These are phyloP conservation scores for Hylia prasina DNA, from an alignment of 2,113 vertebrate genomes.

Conservation along the genomic window DNA sequence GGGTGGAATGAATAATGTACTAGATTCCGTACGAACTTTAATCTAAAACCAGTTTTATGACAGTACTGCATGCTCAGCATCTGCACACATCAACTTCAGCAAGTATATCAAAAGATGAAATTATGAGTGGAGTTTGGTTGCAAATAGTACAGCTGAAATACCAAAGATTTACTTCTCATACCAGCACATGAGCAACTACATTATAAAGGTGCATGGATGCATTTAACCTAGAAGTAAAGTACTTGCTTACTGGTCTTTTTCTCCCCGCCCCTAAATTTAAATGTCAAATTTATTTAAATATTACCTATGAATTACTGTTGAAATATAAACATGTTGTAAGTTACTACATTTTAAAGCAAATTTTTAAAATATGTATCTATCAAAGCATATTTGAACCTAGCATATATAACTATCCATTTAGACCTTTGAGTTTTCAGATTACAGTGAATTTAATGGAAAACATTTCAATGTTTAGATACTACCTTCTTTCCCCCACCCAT, in stretches of 20 bases:
- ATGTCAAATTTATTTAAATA: neutral
- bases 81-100: neutral
- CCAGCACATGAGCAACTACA: neutral
- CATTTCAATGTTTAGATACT: neutral
- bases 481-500: neutral
- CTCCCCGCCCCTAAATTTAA: neutral
- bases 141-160: neutral
- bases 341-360: neutral
- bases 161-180: neutral
- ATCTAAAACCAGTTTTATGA: neutral
- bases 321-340: neutral
- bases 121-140: neutral
- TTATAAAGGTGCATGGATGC: neutral
- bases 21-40: neutral
- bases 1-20: neutral
- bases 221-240: neutral
- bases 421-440: neutral
- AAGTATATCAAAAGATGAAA: neutral
- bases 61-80: neutral
- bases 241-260: neutral
- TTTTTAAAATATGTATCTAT: neutral
- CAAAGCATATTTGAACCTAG: neutral
- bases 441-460: neutral
- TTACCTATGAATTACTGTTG: neutral
- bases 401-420: neutral